Conservation (phyloP, 2,888 invertebrate species). For the Parasteatoda lunata region DNA sequence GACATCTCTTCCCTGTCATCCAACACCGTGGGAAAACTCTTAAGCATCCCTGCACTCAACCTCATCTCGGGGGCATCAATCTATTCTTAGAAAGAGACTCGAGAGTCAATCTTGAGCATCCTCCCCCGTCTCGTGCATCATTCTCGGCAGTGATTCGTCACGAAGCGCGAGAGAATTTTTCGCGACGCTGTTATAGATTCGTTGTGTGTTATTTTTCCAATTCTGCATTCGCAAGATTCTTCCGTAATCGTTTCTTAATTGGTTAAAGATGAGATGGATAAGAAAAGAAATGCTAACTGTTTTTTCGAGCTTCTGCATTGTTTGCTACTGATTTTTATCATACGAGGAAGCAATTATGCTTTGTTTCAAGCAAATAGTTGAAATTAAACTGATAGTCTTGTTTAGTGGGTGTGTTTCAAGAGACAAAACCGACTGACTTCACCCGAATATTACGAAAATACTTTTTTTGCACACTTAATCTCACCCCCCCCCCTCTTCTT, state of each 20-base stretch:
- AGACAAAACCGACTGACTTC: no score
- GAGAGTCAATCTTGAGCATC: slow-evolving; percentile 3
- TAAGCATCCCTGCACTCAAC: neutral
- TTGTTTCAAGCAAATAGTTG: no score
- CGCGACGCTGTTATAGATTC: neutral
- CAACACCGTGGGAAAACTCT: slow-evolving; percentile 42
- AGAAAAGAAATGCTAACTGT: no score
- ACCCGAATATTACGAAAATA: no score
- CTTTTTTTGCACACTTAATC: no score
- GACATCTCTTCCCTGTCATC: neutral
- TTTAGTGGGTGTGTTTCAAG: no score
- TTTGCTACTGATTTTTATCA: no score
- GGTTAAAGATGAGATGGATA: neutral
- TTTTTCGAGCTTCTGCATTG: no score
- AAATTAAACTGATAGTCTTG: no score
- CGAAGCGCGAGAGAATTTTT: neutral
- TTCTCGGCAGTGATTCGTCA: slow-evolving; percentile 20
- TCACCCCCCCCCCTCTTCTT: no score
- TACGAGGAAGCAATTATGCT: no score
- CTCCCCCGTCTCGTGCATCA: slow-evolving; percentile 1
- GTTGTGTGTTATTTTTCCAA: neutral
- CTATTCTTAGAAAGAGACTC: slow-evolving; percentile 35
- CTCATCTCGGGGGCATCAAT: neutral
- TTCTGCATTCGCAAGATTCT: neutral
- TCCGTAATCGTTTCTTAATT: neutral